A percentile compares a stretch with the other conserved stretches of the same genome.
Conservation (phyloP, 92 coral and sea anemone species). For the Phenganax subtilis region DNA sequence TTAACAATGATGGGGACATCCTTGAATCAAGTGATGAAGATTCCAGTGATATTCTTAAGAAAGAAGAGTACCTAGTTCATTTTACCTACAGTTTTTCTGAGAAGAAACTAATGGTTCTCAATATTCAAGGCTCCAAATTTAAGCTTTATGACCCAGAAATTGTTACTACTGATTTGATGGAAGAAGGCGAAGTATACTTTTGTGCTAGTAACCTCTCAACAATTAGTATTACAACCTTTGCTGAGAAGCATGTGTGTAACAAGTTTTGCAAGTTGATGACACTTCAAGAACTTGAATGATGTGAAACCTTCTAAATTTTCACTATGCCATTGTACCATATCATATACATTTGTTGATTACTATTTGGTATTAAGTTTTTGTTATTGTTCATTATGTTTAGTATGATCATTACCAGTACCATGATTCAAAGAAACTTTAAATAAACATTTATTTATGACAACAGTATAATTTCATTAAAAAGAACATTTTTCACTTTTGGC, state of each 20-base stretch:
- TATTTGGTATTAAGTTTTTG: too few relatives aligned
- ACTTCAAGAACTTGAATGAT: slow-evolving; percentile 16
- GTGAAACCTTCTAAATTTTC: neutral
- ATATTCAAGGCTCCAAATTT: slow-evolving; percentile 13
- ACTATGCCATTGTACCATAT: neutral
- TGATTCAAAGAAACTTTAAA: too few relatives aligned
- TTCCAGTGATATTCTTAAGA: slow-evolving; percentile 1
- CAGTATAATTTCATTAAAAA: too few relatives aligned
- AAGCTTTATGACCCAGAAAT: slow-evolving; percentile 31
- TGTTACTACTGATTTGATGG: slow-evolving; percentile 11
- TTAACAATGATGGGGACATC: slow-evolving; percentile 32
- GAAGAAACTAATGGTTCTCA: slow-evolving; percentile 29
- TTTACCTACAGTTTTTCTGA: slow-evolving; percentile 31
- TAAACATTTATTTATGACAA: too few relatives aligned
- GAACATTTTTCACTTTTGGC: neutral
- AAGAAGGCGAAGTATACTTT: slow-evolving; percentile 8
- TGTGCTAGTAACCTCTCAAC: slow-evolving; percentile 41
- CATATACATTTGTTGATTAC: too few relatives aligned
- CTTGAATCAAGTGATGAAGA: neutral
- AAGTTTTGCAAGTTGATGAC: slow-evolving; percentile 39
- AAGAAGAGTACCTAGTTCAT: slow-evolving; percentile 37
- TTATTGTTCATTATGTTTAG: too few relatives aligned
- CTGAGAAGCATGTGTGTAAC: slow-evolving; percentile 23
- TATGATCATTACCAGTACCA: too few relatives aligned
- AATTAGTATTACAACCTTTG: slow-evolving; percentile 4